Evolutionary conservation across 2,888 invertebrate genomes (phyloP).

Genomic region (Clivina fossor): DNA sequence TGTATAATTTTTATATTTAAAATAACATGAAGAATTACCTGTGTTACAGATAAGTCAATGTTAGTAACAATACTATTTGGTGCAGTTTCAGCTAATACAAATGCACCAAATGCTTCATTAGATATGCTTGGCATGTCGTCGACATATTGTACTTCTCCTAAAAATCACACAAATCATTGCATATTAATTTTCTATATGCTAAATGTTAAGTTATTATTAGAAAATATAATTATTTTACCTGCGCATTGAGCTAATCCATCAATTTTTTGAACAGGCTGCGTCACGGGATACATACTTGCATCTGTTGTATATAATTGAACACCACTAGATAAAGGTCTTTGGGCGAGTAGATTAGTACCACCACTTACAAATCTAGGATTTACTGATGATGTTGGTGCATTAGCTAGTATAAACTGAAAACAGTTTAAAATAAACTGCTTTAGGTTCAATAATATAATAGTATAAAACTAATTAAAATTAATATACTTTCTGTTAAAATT

Average conservation of each 20-base stretch:
- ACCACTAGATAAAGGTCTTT: constrained; percentile 60
- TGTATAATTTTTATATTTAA: too few relatives aligned
- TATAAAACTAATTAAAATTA: too few relatives aligned
- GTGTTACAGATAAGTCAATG: constrained; percentile 62
- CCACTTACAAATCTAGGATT: constrained; percentile 53
- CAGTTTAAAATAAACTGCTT: too few relatives aligned
- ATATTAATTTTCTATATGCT: neutral
- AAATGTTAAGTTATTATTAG: neutral
- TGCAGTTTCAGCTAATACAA: constrained; percentile 57
- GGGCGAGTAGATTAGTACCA: constrained; percentile 52
- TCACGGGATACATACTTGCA: constrained; percentile 63
- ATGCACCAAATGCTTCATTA: constrained; percentile 65
- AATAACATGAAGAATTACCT: constrained; percentile 60
- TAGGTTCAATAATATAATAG: too few relatives aligned
- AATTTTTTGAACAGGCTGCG: constrained; percentile 64
- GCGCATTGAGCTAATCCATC: constrained; percentile 63
- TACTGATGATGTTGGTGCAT: constrained; percentile 52
- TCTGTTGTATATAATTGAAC: constrained; percentile 63
- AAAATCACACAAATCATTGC: constrained; percentile 1
- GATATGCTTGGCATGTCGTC: constrained; percentile 61
- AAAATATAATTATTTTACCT: constrained; percentile 40
- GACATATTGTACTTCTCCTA: constrained; percentile 68
- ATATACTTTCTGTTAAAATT: too few relatives aligned
- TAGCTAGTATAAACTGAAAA: constrained; percentile 52
- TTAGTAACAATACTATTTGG: constrained; percentile 54